Percentiles rank a stretch among this genome's conserved stretches.
phyloP scores from a whole-genome alignment of 2,113 vertebrate species.

The Anthoscopus minutus region DNA sequence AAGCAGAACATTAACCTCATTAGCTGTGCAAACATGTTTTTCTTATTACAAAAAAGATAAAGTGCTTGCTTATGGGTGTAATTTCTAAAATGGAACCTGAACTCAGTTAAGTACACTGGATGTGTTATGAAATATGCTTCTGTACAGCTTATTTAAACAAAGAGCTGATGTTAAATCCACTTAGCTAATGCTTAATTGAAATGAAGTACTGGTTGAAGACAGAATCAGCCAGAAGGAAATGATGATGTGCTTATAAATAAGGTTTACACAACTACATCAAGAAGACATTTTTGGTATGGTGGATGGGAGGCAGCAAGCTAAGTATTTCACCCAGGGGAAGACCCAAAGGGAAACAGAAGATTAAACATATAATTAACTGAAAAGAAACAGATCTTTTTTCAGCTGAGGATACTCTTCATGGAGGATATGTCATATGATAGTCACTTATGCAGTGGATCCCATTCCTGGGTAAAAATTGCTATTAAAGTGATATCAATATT shows the following conservation, averaged over 20 bases:
- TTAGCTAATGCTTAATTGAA: constrained; percentile 59
- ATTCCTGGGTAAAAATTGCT: not conserved
- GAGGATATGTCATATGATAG: too few species aligned
- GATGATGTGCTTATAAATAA: not conserved
- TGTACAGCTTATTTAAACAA: constrained; percentile 57
- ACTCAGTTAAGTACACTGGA: constrained; percentile 16
- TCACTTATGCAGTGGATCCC: not conserved
- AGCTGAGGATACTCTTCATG: not conserved
- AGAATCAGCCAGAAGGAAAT: not conserved
- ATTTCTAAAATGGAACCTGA: constrained; percentile 46
- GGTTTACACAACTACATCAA: not conserved
- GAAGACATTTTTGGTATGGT: not conserved
- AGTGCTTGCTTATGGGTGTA: not conserved
- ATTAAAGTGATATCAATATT: not conserved
- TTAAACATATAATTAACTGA: not conserved
- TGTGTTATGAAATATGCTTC: constrained; percentile 31
- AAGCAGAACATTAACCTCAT: constrained; percentile 39
- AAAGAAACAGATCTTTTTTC: not conserved
- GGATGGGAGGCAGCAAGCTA: not conserved
- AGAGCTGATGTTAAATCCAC: constrained; percentile 32
- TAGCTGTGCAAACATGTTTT: constrained; percentile 48
- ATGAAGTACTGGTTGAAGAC: not conserved
- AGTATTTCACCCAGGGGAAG: not conserved
- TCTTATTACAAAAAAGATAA: not conserved
- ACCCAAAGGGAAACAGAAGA: not conserved